Evolutionary conservation across 2,888 invertebrate genomes (phyloP).

Genomic region (Muscina levida): DNA sequence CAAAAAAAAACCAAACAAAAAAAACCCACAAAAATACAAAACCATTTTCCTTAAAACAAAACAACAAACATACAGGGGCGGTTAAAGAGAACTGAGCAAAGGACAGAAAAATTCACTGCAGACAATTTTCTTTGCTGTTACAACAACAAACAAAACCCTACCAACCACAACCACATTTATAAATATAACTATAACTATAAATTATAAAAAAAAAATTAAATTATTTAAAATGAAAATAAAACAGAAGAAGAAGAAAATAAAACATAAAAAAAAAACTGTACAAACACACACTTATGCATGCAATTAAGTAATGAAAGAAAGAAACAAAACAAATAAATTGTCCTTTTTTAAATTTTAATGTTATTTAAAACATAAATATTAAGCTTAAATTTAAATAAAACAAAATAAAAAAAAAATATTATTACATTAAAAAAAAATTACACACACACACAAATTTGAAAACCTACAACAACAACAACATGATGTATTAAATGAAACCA

Average conservation of each 20-base stretch:
- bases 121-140: conserved; percentile 65
- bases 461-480: conserved; percentile 20
- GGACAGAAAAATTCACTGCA: too few relatives aligned
- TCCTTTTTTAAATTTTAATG: conserved; percentile 72
- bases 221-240: conserved; percentile 63
- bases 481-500: conserved; percentile 45
- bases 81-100: conserved; percentile 34
- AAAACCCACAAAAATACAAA: conserved; percentile 15
- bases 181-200: conserved; percentile 45
- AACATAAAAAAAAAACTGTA: conserved; percentile 39
- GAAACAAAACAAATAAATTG: conserved; percentile 66
- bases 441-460: conserved; percentile 49
- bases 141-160: conserved; percentile 56
- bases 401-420: conserved; percentile 50
- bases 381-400: conserved; percentile 67
- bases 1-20: conserved; percentile 34
- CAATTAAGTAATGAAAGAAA: conserved; percentile 71
- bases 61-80: conserved; percentile 62
- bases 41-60: conserved; percentile 65
- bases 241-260: conserved; percentile 58
- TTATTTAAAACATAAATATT: conserved; percentile 55
- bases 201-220: conserved; percentile 60
- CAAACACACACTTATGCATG: conserved; percentile 70
- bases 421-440: conserved; percentile 39
- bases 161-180: too few relatives aligned